These are phyloP conservation scores for Ochotona princeps DNA, from an alignment of 2,113 vertebrate species.

Conservation along the genomic window DNA sequence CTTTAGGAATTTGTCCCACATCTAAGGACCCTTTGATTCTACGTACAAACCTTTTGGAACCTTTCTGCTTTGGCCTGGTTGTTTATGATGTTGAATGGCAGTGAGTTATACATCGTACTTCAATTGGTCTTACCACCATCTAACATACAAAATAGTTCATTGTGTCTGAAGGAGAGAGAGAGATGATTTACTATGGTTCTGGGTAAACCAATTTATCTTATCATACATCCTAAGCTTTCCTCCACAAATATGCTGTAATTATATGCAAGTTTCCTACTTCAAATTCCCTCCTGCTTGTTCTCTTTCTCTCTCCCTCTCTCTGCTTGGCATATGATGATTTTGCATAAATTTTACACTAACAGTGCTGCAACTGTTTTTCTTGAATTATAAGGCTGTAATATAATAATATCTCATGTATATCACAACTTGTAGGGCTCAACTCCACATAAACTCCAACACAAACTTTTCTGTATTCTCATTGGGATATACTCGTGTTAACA, in stretches of 20 bases:
- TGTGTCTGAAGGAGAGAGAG: not conserved
- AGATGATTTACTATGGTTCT: not conserved
- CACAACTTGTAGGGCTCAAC: not conserved
- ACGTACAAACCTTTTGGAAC: not conserved
- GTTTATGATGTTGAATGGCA: not conserved
- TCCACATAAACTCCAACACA: not conserved
- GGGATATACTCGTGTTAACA: not conserved
- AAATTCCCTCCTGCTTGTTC: not conserved
- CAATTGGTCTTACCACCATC: not conserved
- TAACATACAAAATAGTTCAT: not conserved
- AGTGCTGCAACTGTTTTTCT: not conserved
- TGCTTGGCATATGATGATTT: not conserved
- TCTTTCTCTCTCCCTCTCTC: not conserved
- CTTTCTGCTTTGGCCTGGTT: not conserved
- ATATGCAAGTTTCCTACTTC: not conserved
- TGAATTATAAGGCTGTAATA: not conserved
- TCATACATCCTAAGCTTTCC: not conserved
- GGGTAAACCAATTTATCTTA: not conserved
- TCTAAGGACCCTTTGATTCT: constrained; percentile 24
- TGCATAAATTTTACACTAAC: not conserved
- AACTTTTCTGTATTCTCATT: not conserved
- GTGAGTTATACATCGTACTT: not conserved
- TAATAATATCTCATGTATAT: not conserved
- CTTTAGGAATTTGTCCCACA: not conserved
- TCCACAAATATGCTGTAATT: not conserved